Base-by-base conservation (phyloP, 2,113 vertebrate species). In the Morone saxatilis region DNA sequence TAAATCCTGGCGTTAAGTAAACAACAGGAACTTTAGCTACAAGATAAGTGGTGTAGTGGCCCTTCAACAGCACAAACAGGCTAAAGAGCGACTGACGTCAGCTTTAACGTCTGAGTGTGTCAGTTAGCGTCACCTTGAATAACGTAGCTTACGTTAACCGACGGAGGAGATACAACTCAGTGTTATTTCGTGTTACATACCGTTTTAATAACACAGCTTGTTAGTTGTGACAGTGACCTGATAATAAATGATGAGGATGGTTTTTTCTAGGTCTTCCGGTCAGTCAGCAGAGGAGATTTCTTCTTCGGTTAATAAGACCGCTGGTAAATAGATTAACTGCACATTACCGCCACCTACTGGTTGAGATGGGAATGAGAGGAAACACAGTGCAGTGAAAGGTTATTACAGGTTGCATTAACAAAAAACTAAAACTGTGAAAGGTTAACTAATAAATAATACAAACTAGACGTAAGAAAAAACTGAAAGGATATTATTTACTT, bases 331-430 rank as follows among this genome's bases (percentile, higher is more conserved):
- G 9, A 3, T 20, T 2, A 38, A 4, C 0, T 11, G 57, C 7
- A 4, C 38, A 31, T 25, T 71, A 71, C n/a, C 56, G 63, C 80
- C 83, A 57, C 13, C 87, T 43, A 48, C 0, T 50, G 84, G 9
- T 31, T 8, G 11, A 47, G 17, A 41, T n/a, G 3, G 47, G 61
- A 13, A n/a, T 43, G 19, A 9, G 7, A 11, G 36, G 38, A n/a
- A 1, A n/a, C 20, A 1, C 20, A 14, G 62, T 12, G 5, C n/a
- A 40, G 7, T 40, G 31, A 25, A 25, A 25, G 25, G 25, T 25
- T 25, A 47, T 12, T 31, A 31, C 3, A 31, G 31, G 31, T 31
- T 31, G 31, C 31, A 31, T 31, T 31, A 31, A 31, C 31, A 31
- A 31, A 31, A 31, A 31, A 31, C 31, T 31, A 31, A 31, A 31